A percentile compares a stretch with the other conserved stretches of the same genome.
Conservation (phyloP, 2,797 vertebrate species). For the Cyprinella venusta region DNA sequence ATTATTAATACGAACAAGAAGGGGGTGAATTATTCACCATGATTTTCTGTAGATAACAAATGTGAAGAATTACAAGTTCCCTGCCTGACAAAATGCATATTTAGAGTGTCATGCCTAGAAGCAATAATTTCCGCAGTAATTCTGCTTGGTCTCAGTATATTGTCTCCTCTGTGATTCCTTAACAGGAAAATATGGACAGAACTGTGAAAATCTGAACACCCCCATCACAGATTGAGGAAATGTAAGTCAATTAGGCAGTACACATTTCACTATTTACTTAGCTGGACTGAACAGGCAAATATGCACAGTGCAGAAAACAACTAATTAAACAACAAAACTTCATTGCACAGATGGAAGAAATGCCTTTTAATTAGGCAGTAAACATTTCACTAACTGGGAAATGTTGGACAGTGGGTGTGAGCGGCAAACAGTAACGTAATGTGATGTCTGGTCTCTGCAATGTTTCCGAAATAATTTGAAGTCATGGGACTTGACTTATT, state of each 20-base stretch:
- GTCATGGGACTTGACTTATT: slow-evolving; percentile 24
- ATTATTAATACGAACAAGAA: slow-evolving; percentile 76
- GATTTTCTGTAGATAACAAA: slow-evolving; percentile 69
- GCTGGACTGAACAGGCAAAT: slow-evolving; percentile 1
- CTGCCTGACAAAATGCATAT: slow-evolving; percentile 22
- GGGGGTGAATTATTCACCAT: slow-evolving; percentile 52
- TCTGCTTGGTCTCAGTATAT: neutral
- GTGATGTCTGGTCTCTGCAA: slow-evolving; percentile 16
- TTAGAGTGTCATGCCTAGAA: slow-evolving; percentile 6
- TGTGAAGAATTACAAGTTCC: slow-evolving; percentile 68
- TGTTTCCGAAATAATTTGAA: slow-evolving; percentile 6
- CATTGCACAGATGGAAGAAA: slow-evolving; percentile 24
- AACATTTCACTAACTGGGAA: slow-evolving; percentile 10
- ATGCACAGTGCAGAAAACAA: slow-evolving; percentile 5
- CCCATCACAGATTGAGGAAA: slow-evolving; percentile 3
- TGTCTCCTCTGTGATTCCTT: neutral
- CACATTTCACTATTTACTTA: slow-evolving; percentile 12
- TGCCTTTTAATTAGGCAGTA: slow-evolving; percentile 34
- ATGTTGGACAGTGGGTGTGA: slow-evolving; percentile 15
- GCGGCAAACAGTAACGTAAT: neutral
- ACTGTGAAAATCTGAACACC: slow-evolving; percentile 16
- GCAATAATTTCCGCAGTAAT: neutral
- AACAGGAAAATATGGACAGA: slow-evolving; percentile 10
- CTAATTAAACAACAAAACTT: slow-evolving; percentile 14
- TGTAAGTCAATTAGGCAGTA: slow-evolving; percentile 19